Evolutionary conservation across 2,113 vertebrate species (phyloP).

Genomic region (Pelecanus crispus): DNA sequence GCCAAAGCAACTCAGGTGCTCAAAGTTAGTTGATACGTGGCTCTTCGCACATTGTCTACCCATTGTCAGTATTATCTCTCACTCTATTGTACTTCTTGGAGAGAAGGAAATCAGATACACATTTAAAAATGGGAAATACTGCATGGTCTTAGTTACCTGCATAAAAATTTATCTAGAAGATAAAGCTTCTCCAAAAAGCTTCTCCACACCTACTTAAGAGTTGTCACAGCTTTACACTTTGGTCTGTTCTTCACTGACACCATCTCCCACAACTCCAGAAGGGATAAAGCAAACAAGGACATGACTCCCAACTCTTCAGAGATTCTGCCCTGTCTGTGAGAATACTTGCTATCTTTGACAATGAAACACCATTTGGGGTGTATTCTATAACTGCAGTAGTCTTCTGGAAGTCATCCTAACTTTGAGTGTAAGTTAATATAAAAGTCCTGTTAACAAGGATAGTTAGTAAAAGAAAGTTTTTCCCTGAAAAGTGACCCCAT

Average conservation of each 20-base stretch:
- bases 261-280: background rate
- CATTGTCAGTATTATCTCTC: background rate
- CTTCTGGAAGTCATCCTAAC: background rate
- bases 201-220: background rate
- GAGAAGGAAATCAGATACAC: background rate
- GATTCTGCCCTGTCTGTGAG: background rate
- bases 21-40: background rate
- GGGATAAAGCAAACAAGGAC: background rate
- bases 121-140: background rate
- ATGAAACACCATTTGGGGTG: background rate
- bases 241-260: background rate
- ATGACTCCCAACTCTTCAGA: background rate
- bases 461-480: background rate
- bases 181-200: background rate
- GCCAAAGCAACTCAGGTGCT: background rate
- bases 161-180: background rate
- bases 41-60: background rate
- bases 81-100: background rate
- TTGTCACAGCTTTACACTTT: background rate
- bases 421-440: background rate
- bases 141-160: background rate
- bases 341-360: background rate
- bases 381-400: background rate
- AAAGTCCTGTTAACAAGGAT: background rate
- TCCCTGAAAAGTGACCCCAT: background rate